Base-by-base conservation (phyloP, 1,140 invertebrate species). In the Drosophila tsacasi region DNA sequence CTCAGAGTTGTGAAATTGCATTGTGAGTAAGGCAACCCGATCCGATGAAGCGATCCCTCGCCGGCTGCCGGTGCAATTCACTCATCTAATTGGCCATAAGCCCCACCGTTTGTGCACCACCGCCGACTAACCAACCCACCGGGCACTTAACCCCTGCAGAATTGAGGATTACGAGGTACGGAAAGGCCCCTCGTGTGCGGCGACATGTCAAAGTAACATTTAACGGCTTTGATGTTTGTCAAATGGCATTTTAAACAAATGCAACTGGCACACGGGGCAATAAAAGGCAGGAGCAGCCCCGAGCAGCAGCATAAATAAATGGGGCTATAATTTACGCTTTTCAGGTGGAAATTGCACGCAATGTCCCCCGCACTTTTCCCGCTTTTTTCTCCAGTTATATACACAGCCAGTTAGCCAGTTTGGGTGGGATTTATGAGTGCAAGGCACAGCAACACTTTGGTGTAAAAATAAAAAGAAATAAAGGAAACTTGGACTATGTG, bases 281-380 rank as follows among this genome's bases (percentile, higher is more conserved):
- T 76, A 76, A 54, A 76, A 54, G 27, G 54, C 40, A 19, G 10
- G 0, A 42, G 21, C 35, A 32, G 44, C 42, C 27, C 10, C 40
- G n/a, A 50, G 21, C 46, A 44, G 30, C 27, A 69, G 59, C 61
- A 64, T 77, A 47, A 52, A 54, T 64, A 63, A 78, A 74, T 74
- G 52, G 46, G 37, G 40, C 47, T 50, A 68, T 69, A 72, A 79
- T 86, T 79, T 86, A 46, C 76, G 77, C 69, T 57, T 86, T 82
- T 82, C 61, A 79, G 63, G 60, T 82, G 79, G 52, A 71, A 82
- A 82, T 68, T 81, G 66, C 76, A 76, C 66, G 81, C 66, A 83
- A 76, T 50, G 62, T 50, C 35, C 32, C 52, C 30, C 49, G 15
- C 27, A 15, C 25, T 35, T 40, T 23, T 13, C 2, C 15, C 27